These are phyloP conservation scores for Nomada hirtipes DNA, from an alignment of 2,888 invertebrate genomes.

Conservation along the genomic window DNA sequence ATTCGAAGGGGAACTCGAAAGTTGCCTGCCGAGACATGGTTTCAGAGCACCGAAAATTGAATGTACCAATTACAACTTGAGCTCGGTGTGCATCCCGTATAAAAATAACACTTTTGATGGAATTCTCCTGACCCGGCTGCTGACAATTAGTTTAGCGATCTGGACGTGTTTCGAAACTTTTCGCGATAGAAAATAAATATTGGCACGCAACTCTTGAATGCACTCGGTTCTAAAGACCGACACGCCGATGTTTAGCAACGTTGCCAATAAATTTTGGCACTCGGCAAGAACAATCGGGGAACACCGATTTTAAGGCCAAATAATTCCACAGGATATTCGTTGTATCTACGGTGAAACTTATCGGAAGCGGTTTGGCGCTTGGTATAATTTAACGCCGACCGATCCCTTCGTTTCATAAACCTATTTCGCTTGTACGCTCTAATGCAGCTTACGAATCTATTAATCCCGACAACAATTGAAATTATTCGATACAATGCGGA, in stretches of 20 bases:
- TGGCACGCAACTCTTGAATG: conserved; percentile 4
- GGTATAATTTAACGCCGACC: conserved; percentile 1
- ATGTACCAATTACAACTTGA: no score
- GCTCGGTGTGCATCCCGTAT: no score
- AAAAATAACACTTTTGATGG: no score
- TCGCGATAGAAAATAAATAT: not conserved
- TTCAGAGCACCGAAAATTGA: no score
- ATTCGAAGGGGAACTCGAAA: no score
- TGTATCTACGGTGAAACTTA: conserved; percentile 14
- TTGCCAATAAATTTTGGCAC: conserved; percentile 29
- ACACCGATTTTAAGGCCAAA: conserved; percentile 27
- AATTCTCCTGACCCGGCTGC: no score
- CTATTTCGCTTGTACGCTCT: not conserved
- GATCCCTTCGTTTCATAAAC: not conserved
- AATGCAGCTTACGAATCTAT: conserved; percentile 1
- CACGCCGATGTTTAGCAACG: conserved; percentile 26
- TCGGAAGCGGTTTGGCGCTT: conserved; percentile 39
- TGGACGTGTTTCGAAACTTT: conserved; percentile 5
- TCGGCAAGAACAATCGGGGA: conserved; percentile 10
- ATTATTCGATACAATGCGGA: not conserved
- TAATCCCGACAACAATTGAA: not conserved
- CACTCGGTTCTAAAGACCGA: conserved; percentile 19
- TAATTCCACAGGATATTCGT: conserved; percentile 6
- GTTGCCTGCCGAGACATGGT: no score
- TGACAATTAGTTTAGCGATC: no score